These are phyloP conservation scores for Hirudo medicinalis DNA, from an alignment of 1,140 invertebrate species.

Conservation along the genomic window DNA sequence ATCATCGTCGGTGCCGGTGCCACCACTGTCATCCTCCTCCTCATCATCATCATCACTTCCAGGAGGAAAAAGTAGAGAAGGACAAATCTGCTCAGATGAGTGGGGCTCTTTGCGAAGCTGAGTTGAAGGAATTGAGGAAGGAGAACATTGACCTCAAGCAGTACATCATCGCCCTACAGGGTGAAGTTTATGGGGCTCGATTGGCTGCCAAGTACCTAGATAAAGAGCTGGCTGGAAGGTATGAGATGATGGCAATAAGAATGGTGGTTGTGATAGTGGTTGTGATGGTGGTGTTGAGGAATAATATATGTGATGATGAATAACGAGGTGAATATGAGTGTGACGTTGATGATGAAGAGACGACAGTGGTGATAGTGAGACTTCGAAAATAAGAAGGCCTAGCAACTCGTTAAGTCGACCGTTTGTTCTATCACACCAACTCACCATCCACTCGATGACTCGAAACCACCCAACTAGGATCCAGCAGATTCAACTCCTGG, in stretches of 20 bases:
- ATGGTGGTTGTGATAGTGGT: neutral
- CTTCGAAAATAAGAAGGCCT: no score
- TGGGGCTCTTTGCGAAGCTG: conserved; percentile 45
- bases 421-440: neutral
- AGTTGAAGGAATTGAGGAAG: conserved; percentile 51
- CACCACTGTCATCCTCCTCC: neutral
- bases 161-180: conserved; percentile 57
- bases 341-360: neutral
- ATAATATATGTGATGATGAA: neutral
- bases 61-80: conserved; percentile 43
- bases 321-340: no score
- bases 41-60: conserved; percentile 9
- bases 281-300: neutral
- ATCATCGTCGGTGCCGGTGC: neutral
- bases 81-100: conserved; percentile 38
- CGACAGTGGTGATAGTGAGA: no score
- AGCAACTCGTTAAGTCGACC: no score
- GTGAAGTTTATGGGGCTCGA: conserved; percentile 66
- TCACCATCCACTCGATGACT: neutral
- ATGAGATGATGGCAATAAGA: neutral
- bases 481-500: conserved; percentile 70
- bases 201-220: conserved; percentile 71
- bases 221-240: conserved; percentile 67
- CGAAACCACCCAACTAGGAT: conserved; percentile 45
- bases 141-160: conserved; percentile 59